Evolutionary conservation across 1,140 invertebrate genomes (phyloP), one percentile per base, ranked within the genome.

Genomic region (Cherax quadricarinatus): DNA sequence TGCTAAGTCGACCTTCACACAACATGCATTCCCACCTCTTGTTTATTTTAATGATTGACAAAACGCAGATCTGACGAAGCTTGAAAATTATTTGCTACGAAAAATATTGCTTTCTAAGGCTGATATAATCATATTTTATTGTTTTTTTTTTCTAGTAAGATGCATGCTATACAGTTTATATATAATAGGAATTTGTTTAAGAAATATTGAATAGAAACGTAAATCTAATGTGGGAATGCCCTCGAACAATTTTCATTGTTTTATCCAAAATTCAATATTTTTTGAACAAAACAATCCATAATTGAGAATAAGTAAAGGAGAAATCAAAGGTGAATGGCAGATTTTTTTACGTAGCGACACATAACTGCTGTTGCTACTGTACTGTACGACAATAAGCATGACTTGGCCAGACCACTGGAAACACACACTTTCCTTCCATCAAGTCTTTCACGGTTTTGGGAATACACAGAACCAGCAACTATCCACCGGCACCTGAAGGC

Each of bases 181-280:
- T 6, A 4, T 30, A 75, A 30, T n/a, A 51, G 57, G 12, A 10
- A 12, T 60, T 24, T 83, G 81, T 83, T 60, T 12, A 60, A 57
- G 49, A 83, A 83, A 83, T 62, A 86, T 86, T 60, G 84, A 60
- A 30, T 60, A 10, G 16, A 60, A 16, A 60, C 5, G 14, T 66
- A 66, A 16, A 21, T 66, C 18, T 66, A 21, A 18, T 21, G 1
- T 57, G 21, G 18, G 14, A 21, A 18, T 66, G n/a, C 48, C 73
- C 1, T 66, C 18, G 30, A 70, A 0, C 62, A 30, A 51, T 21
- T 73, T 86, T 1, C 3, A 18, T 18, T 66, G 21, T 24, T 86
- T 10, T 86, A 18, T 86, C 7, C 16, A 86, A 21, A 49, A 48
- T 51, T 73, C 60, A 6, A 86, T 60, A 57, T 83, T 83, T 57